Evolutionary conservation across 2,797 vertebrate species (phyloP).

Genomic region (Macropus fuliginosus): DNA sequence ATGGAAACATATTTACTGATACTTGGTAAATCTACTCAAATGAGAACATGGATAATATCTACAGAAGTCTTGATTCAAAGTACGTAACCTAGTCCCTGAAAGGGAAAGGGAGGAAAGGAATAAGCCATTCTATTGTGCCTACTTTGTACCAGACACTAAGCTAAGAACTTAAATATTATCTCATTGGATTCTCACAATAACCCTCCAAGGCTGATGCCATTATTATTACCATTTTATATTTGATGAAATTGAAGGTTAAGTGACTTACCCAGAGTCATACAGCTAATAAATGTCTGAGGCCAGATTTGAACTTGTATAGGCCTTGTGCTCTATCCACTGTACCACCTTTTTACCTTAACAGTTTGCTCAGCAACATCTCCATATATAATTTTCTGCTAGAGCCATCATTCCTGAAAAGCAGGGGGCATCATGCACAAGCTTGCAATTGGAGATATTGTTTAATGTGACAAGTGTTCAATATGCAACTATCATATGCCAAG

Average conservation of each 20-base stretch:
- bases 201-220: neutral
- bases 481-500: neutral
- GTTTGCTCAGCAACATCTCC: neutral
- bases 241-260: neutral
- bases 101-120: neutral
- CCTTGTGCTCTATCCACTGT: neutral
- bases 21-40: neutral
- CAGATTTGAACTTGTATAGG: neutral
- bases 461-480: neutral
- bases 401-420: neutral
- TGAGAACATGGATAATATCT: neutral
- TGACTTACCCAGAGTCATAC: neutral
- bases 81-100: neutral
- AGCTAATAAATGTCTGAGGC: neutral
- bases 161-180: neutral
- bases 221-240: neutral
- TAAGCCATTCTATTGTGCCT: neutral
- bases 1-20: neutral
- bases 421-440: neutral
- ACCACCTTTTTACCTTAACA: neutral
- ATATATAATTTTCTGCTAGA: neutral
- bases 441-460: neutral
- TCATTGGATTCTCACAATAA: neutral
- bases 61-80: neutral
- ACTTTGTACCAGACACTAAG: neutral